Percentiles rank a stretch among this genome's conserved stretches.
Evolutionary conservation across 1,140 invertebrate species (phyloP).

Genomic region (Apis cerana): DNA sequence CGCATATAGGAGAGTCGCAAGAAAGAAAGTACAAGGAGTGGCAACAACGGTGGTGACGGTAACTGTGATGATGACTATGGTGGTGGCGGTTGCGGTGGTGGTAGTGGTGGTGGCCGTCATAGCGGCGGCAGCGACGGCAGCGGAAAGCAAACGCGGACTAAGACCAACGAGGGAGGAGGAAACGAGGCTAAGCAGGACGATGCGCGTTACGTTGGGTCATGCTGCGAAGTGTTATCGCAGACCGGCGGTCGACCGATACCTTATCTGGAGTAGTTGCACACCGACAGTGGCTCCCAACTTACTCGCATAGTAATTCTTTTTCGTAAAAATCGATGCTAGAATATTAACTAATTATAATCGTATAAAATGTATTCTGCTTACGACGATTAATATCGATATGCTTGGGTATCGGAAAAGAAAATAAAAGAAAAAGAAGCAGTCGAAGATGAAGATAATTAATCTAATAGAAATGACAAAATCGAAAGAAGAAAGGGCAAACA

Average conservation of each 20-base stretch:
- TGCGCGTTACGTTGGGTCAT: conserved; percentile 69
- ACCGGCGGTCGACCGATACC: conserved; percentile 72
- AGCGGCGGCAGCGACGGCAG: neutral
- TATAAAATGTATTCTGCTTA: too few relatives aligned
- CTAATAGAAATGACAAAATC: too few relatives aligned
- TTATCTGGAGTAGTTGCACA: conserved; percentile 79
- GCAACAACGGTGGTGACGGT: too few relatives aligned
- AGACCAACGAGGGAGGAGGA: neutral
- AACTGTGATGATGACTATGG: neutral
- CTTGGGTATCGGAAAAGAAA: too few relatives aligned
- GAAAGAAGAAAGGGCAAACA: too few relatives aligned
- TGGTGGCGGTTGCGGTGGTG: too few relatives aligned
- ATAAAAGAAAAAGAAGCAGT: too few relatives aligned
- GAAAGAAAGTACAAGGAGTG: neutral
- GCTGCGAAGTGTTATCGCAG: conserved; percentile 74
- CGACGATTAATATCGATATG: too few relatives aligned
- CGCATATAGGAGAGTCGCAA: neutral
- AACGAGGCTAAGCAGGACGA: conserved; percentile 54
- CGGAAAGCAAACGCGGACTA: neutral
- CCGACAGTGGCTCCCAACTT: conserved; percentile 73
- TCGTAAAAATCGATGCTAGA: neutral
- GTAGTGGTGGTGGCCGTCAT: too few relatives aligned
- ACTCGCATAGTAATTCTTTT: neutral
- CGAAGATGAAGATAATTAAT: too few relatives aligned
- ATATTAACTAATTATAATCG: neutral